Percentiles rank a stretch among this genome's conserved stretches.
Conservation (phyloP, 2,888 invertebrate genomes). For the Falcaria lacertinaria region DNA sequence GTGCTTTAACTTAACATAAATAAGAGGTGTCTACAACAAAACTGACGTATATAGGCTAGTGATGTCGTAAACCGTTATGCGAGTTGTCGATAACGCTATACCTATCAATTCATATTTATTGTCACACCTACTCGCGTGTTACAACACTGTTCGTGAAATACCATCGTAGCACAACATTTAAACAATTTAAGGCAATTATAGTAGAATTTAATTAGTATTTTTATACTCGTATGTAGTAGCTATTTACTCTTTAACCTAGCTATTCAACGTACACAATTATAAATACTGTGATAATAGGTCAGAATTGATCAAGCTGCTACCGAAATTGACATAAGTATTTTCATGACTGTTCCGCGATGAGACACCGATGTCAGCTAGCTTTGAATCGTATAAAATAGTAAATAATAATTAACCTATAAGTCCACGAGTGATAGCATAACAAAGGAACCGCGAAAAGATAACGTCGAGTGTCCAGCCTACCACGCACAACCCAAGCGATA, state of each 20-base stretch:
- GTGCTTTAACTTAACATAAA: too few species aligned
- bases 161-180: slow-evolving; percentile 4
- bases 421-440: not conserved
- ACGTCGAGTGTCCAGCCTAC: too few species aligned
- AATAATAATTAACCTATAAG: not conserved
- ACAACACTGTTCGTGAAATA: slow-evolving; percentile 22
- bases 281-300: not conserved
- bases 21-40: not conserved
- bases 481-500: too few species aligned
- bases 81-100: slow-evolving; percentile 15
- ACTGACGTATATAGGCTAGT: not conserved
- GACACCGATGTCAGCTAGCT: too few species aligned
- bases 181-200: not conserved
- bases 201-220: not conserved
- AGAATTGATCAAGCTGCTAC: too few species aligned
- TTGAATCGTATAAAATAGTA: not conserved
- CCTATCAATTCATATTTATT: slow-evolving; percentile 41
- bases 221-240: not conserved
- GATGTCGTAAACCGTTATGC: not conserved
- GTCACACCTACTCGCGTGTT: slow-evolving; percentile 47
- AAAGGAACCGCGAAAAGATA: not conserved
- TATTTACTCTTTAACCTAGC: not conserved
- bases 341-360: too few species aligned
- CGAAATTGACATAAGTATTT: too few species aligned
- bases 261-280: not conserved